These are phyloP conservation scores for Notiomystis cincta DNA, from an alignment of 2,113 vertebrate species.

Conservation along the genomic window DNA sequence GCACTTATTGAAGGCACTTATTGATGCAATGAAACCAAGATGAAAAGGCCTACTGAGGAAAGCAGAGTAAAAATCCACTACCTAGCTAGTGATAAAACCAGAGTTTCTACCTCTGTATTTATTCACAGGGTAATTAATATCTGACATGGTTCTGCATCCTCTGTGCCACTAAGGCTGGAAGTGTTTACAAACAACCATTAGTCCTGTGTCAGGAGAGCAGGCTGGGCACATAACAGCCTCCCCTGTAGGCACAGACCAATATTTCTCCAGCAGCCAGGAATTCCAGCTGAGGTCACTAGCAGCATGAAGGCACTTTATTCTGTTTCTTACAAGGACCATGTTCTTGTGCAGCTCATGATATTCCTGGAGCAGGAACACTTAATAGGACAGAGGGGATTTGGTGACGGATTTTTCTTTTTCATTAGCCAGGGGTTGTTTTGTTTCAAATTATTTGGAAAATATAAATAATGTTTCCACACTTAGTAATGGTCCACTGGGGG, in stretches of 20 bases:
- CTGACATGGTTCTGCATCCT: background rate
- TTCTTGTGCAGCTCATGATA: background rate
- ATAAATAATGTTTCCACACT: conserved; percentile 34
- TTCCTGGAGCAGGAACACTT: background rate
- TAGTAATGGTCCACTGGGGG: background rate
- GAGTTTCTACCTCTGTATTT: background rate
- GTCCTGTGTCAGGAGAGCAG: background rate
- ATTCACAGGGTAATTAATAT: conserved; percentile 17
- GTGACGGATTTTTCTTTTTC: background rate
- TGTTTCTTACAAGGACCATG: background rate
- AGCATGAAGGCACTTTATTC: background rate
- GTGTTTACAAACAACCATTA: conserved; percentile 2
- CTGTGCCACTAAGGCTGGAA: background rate
- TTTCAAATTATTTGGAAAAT: conserved; percentile 33
- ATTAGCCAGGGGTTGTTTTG: background rate
- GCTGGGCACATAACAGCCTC: background rate
- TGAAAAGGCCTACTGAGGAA: background rate
- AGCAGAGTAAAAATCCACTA: background rate
- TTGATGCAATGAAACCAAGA: background rate
- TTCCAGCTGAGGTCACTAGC: conserved; percentile 5
- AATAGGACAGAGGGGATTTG: background rate
- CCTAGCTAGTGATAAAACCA: background rate
- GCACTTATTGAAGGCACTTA: background rate
- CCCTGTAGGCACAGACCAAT: background rate
- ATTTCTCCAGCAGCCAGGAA: conserved; percentile 16